Conservation (phyloP, 2,113 vertebrate genomes). For the Nymphicus hollandicus region DNA sequence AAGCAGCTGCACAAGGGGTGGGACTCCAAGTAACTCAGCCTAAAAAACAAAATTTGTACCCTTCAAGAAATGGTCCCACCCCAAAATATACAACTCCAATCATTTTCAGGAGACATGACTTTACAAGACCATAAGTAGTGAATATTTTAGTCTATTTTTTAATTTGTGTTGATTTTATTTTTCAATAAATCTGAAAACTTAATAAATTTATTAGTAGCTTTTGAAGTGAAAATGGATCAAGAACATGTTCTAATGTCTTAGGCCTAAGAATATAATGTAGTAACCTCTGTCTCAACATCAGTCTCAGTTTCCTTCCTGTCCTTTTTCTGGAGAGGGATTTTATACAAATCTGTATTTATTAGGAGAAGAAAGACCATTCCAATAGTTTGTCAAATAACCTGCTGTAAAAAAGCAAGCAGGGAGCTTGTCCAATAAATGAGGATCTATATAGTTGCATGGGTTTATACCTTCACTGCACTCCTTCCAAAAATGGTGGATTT, state of each 20-base stretch:
- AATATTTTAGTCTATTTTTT: background rate
- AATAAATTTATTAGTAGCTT: background rate
- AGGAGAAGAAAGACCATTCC: background rate
- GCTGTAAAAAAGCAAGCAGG: background rate
- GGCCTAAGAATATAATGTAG: background rate
- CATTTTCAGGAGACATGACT: background rate
- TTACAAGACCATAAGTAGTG: rapidly evolving
- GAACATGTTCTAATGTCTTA: background rate
- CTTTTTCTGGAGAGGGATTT: background rate
- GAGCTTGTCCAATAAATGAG: background rate
- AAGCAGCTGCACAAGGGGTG: background rate
- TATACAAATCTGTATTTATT: background rate
- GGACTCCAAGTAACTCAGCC: background rate
- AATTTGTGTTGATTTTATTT: background rate
- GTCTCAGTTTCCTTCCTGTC: background rate
- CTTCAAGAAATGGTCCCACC: background rate
- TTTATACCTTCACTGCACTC: background rate
- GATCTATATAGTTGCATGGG: background rate
- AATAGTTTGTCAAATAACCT: background rate
- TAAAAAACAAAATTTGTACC: background rate
- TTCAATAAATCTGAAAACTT: background rate
- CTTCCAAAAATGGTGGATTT: background rate
- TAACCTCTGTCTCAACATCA: background rate
- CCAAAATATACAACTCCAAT: background rate
- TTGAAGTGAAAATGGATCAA: background rate